These are phyloP conservation scores for Shinisaurus crocodilurus DNA, from an alignment of 2,113 vertebrate species.

Conservation along the genomic window DNA sequence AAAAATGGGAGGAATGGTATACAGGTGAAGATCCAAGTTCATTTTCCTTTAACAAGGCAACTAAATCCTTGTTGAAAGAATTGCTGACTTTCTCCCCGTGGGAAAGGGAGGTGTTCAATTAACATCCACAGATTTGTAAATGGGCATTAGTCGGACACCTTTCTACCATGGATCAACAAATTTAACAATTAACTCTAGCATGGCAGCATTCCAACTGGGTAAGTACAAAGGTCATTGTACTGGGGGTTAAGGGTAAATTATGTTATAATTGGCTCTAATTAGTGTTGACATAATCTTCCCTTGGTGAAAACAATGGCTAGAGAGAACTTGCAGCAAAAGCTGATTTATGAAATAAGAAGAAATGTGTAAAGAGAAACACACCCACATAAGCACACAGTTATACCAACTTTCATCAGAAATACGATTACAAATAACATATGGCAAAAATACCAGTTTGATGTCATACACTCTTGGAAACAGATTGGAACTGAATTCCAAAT, in stretches of 20 bases:
- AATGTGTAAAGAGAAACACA: background rate
- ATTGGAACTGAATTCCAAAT: background rate
- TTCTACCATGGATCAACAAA: background rate
- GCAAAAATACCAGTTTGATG: background rate
- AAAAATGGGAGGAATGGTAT: background rate
- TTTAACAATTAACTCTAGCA: background rate
- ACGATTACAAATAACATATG: background rate
- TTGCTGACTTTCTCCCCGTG: background rate
- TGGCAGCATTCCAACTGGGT: background rate
- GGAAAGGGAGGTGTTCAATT: slow-evolving; percentile 1
- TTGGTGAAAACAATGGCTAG: background rate
- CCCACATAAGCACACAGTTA: background rate
- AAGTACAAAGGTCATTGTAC: background rate
- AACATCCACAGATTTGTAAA: background rate
- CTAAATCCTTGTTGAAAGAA: background rate
- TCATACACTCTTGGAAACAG: background rate
- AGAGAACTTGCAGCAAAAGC: background rate
- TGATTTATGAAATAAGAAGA: background rate
- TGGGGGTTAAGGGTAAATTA: background rate
- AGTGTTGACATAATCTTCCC: background rate
- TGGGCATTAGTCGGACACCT: background rate
- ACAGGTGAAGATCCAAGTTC: background rate
- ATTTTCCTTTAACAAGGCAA: background rate
- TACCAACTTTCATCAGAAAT: background rate
- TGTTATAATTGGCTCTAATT: background rate